Base-by-base conservation (phyloP, 2,797 vertebrate species). In the Rhinatrema bivittatum region DNA sequence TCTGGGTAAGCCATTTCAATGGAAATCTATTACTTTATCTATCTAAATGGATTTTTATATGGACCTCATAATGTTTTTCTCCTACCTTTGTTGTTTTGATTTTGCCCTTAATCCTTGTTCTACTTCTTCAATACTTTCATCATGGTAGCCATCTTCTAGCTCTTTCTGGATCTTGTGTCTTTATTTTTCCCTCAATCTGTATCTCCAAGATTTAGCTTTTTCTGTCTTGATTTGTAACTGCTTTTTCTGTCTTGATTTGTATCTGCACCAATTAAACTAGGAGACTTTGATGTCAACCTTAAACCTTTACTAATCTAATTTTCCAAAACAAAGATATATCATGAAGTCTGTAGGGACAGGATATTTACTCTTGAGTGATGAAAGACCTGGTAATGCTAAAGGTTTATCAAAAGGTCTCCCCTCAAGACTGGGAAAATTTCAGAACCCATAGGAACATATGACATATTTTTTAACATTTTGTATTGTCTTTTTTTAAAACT, bases 351-450 rank as follows among this genome's bases (percentile, higher is more conserved):
- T 24, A 30, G 30, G 29, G 24, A 41, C 29, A 30, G 27, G 53
- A 29, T 18, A 5, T 51, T 53, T 49, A 22, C 41, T 39, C 44
- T 7, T 23, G 5, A 16, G 36, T 24, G 23, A 39, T 31, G 28
- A 21, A 32, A 29, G 10, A 45, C 3, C 13, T 49, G 46, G 21
- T 53, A 33, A 32, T 18, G 51, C 7, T 31, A 16, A 44, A 16
- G 23, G 25, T 52, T 65, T 44, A 42, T 7, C 2, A 39, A 55
- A 60, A 45, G 37, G 25, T 15, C 20, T 56, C 42, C 57, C 27
- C 36, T 57, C 11, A 35, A 25, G 16, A 50, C 16, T 26, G 54
- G 18, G 16, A 20, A 30, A 20, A 39, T 47, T 35, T 27, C n/a
- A 42, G 42, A 50, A 10, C 25, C 7, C 10, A 16, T 22, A 34